phyloP scores from a whole-genome alignment of 2,888 invertebrate genomes.

The Gisinianus flammeolus region DNA sequence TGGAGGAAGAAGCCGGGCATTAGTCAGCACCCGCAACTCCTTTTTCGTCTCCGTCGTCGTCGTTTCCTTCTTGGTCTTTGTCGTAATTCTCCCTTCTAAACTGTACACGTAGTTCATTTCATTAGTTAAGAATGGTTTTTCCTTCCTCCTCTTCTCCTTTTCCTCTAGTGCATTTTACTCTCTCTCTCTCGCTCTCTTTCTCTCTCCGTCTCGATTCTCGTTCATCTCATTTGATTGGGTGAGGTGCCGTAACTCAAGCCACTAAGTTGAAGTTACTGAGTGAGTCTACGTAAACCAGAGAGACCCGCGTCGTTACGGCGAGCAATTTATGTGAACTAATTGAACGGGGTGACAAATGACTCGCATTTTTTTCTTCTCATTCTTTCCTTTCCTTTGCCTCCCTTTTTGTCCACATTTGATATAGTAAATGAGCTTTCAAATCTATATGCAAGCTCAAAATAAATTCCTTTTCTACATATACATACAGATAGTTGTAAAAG shows the following conservation, averaged over 20 bases:
- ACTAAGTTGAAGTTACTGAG: slow-evolving; percentile 30
- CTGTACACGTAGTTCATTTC: slow-evolving; percentile 38
- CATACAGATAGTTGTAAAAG: too few relatives aligned
- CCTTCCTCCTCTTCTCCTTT: slow-evolving; percentile 15
- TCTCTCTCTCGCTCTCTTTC: slow-evolving; percentile 21
- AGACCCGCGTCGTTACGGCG: slow-evolving; percentile 20
- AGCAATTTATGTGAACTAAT: slow-evolving; percentile 40
- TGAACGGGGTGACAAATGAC: slow-evolving; percentile 41
- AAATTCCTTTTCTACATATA: not conserved
- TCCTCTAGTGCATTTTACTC: too few relatives aligned
- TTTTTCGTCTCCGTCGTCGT: slow-evolving; percentile 2
- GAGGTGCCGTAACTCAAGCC: slow-evolving; percentile 40
- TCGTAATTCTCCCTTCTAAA: not conserved
- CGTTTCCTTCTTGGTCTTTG: not conserved
- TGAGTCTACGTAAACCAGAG: not conserved
- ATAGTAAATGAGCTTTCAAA: not conserved
- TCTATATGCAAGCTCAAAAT: not conserved
- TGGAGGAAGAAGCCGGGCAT: slow-evolving; percentile 5
- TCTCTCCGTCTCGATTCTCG: not conserved
- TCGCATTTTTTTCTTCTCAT: not conserved
- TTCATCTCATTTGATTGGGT: slow-evolving; percentile 42
- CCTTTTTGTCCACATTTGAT: not conserved
- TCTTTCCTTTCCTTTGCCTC: not conserved
- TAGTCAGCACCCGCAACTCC: slow-evolving; percentile 23
- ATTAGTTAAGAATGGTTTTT: slow-evolving; percentile 40